Base-by-base conservation (phyloP, 2,888 invertebrate species). In the Drosophila anomalata region DNA sequence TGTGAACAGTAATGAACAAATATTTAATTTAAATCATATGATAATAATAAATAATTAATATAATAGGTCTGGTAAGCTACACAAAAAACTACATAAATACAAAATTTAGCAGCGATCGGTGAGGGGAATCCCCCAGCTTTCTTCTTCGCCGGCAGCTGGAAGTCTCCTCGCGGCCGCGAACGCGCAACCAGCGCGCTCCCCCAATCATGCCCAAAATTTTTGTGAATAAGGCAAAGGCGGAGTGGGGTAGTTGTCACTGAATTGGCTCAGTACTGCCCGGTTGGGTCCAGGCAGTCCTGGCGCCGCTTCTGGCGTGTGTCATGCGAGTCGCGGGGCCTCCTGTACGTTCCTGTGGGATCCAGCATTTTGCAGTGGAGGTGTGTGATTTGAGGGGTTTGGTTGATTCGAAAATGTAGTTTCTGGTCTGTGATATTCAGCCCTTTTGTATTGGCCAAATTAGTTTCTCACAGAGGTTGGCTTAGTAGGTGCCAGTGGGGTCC, bases 141-240 rank as follows among this genome's bases (percentile, higher is more conserved):
- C 92, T 91, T 82, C 92, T 80, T 55, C 91, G 90, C 47, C 92
- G 88, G 60, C 91, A 92, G 79, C 92, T 92, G 76, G 92, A 92
- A 76, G 92, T 92, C 89, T 92, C 92, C 89, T 92, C 92, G 68
- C 92, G 90, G 78, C 92, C 92, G 59, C 91, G 89, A 70, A 92
- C 88, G 84, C 90, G 86, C 82, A 89, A 73, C 91, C 91, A 91
- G 76, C 87, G 89, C 74, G 87, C 84, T 69, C 81, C 87, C 55
- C 83, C 81, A 75, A 87, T 87, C 87, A 85, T 87, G 73, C 75
- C 84, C 79, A 77, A 73, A 70, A 53, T 76, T 62, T 41, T 14
- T 51, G 47, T 61, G 63, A 71, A 74, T 85, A 90, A 89, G 88
- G 88, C 88, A 89, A 85, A 75, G 76, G 77, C 84, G 78, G 84